Conservation (phyloP, 1,140 invertebrate species). For the Pogonomyrmex californicus region DNA sequence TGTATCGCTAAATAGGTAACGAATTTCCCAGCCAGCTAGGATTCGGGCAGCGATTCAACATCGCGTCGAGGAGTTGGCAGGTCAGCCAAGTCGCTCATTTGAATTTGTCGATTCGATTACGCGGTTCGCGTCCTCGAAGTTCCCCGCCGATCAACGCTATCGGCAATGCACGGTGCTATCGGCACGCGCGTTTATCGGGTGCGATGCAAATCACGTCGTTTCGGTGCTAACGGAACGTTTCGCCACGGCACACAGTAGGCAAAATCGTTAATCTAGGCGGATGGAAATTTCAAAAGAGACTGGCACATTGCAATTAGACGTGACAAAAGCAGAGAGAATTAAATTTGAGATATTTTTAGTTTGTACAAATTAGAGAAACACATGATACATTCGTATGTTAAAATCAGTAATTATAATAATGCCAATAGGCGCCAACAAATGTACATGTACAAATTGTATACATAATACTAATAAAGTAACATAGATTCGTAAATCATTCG, state of each 20-base stretch:
- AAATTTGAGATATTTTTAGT: conserved; percentile 3
- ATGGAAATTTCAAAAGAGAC: conserved; percentile 30
- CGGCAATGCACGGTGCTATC: conserved; percentile 38
- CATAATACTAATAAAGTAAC: too few relatives aligned
- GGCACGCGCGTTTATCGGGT: conserved; percentile 46
- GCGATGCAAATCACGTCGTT: conserved; percentile 62
- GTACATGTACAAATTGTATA: too few relatives aligned
- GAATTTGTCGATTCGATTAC: conserved; percentile 65
- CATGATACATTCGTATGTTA: neutral
- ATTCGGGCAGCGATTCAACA: conserved; percentile 44
- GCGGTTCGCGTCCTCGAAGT: conserved; percentile 39
- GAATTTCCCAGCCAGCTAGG: neutral
- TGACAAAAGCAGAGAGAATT: neutral
- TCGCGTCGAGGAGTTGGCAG: conserved; percentile 38
- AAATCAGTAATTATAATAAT: too few relatives aligned
- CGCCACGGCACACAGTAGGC: conserved; percentile 6
- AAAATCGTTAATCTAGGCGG: conserved; percentile 31
- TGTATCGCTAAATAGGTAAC: conserved; percentile 35
- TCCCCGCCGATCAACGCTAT: conserved; percentile 54
- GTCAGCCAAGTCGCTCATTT: conserved; percentile 52
- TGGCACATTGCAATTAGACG: neutral
- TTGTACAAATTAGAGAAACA: neutral
- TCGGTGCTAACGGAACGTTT: conserved; percentile 30
- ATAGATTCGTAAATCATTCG: too few relatives aligned
- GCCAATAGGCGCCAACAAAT: too few relatives aligned